Evolutionary conservation across 2,113 vertebrate genomes (phyloP).

Genomic region (Chaetops frenatus): DNA sequence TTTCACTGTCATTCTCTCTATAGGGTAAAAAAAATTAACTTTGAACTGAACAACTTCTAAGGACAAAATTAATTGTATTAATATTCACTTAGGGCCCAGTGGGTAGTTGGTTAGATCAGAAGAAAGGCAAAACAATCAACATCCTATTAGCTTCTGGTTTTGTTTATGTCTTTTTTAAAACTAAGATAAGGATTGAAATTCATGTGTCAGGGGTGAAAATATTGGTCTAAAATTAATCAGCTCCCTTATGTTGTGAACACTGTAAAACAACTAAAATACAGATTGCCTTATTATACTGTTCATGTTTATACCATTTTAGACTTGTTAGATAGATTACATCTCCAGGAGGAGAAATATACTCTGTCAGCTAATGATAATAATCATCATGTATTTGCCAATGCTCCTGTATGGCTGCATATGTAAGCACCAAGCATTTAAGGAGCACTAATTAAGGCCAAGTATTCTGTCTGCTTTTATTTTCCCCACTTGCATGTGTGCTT

Average conservation of each 20-base stretch:
- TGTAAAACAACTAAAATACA: background rate
- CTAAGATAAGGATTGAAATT: background rate
- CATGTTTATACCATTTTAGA: background rate
- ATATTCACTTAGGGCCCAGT: background rate
- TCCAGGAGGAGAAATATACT: conserved; percentile 17
- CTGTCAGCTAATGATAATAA: background rate
- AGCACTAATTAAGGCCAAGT: conserved; percentile 3
- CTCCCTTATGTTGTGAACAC: background rate
- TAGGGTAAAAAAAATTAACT: background rate
- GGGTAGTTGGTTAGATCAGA: background rate
- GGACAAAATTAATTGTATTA: background rate
- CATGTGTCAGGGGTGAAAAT: background rate
- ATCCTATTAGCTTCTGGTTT: background rate
- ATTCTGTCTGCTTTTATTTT: conserved; percentile 14
- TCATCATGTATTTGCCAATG: rapidly evolving
- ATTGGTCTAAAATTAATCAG: background rate
- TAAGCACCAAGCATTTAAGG: background rate
- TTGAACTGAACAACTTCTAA: background rate
- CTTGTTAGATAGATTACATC: background rate
- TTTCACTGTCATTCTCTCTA: background rate
- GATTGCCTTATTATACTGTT: background rate
- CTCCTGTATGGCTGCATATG: background rate
- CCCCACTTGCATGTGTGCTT: background rate
- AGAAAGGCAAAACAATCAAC: background rate
- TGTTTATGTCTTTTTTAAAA: background rate